Base-by-base conservation (phyloP, 2,888 invertebrate species). In the Amphipoea oculea region DNA sequence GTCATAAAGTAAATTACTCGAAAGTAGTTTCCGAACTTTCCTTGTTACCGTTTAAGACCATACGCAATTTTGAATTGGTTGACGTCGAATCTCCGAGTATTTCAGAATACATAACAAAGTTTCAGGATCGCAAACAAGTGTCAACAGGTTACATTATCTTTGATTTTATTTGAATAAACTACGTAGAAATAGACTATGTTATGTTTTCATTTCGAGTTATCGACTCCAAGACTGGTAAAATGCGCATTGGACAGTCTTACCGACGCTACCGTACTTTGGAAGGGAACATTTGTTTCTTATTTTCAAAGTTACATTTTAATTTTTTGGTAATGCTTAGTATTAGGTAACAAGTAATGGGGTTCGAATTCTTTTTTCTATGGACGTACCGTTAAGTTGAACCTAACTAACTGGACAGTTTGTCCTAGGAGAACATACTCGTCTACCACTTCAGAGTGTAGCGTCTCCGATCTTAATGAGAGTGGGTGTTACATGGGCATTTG, bases 1-100 rank as follows among this genome's bases (percentile, higher is more conserved):
- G 12, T 73, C 69, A 63, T 48, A 42, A 73, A 80, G 51, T 70
- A 54, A 48, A 75, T 75, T n/a, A 62, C 36, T 79, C 68, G 45
- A 69, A 72, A 69, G 51, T 69, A 71, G 20, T 69, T 73, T 70
- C 12, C n/a, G 14, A 82, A 82, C 73, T 73, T 70, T 62, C 23
- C n/a, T 65, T 63, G n/a, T 40, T 29, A 63, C 57, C 40, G 14
- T 63, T 17, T 29, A 29, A 51, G 17, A 42, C 48, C 20, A 71
- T 62, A n/a, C 20, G 36, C n/a, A 14, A 60, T 57, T 63, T 48
- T 7, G 36, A 72, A 62, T 40, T 29, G 17, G 23, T 45, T 66
- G 29, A 36, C 29, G 12, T 57, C 42, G 40, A 54, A 62, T 67
- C 14, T n/a, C 45, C 3, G 14, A 54, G 17, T 29, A 29, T 76